phyloP scores from a whole-genome alignment of 2,113 vertebrate genomes.

The Bujurquina vittata region DNA sequence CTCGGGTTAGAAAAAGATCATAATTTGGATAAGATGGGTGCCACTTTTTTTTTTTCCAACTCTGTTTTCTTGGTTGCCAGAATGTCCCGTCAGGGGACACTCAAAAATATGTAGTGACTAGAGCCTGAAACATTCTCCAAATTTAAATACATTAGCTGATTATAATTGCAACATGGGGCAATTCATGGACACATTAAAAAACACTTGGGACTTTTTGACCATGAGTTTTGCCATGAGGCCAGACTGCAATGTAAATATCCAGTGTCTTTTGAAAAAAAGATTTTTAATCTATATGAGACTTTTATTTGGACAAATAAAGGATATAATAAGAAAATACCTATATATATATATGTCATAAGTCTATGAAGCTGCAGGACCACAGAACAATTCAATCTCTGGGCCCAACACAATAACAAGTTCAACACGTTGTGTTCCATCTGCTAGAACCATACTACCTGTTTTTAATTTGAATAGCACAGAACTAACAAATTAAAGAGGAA shows the following conservation, averaged over 20 bases:
- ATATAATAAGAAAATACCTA: not conserved
- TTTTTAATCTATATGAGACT: not conserved
- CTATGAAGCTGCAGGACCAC: not conserved
- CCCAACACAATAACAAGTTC: too few species aligned
- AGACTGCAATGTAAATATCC: not conserved
- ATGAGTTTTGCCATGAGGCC: not conserved
- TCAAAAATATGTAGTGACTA: not conserved
- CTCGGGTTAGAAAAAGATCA: not conserved
- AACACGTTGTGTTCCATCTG: not conserved
- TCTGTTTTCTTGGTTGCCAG: not conserved
- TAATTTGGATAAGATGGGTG: not conserved
- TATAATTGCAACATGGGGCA: too few species aligned
- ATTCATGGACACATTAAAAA: not conserved
- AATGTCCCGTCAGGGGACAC: not conserved
- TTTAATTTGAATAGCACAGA: not conserved
- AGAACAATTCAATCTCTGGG: not conserved
- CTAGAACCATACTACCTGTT: not conserved
- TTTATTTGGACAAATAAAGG: not conserved
- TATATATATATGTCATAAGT: too few species aligned
- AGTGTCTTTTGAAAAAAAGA: not conserved
- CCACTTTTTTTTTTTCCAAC: not conserved
- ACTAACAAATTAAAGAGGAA: not conserved
- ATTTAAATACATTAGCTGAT: not conserved
- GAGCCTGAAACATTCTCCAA: too few species aligned
- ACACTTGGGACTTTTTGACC: not conserved